Percentiles rank a stretch among this genome's conserved stretches.
phyloP scores from a whole-genome alignment of 2,888 invertebrate genomes.

The Elysia crispata region DNA sequence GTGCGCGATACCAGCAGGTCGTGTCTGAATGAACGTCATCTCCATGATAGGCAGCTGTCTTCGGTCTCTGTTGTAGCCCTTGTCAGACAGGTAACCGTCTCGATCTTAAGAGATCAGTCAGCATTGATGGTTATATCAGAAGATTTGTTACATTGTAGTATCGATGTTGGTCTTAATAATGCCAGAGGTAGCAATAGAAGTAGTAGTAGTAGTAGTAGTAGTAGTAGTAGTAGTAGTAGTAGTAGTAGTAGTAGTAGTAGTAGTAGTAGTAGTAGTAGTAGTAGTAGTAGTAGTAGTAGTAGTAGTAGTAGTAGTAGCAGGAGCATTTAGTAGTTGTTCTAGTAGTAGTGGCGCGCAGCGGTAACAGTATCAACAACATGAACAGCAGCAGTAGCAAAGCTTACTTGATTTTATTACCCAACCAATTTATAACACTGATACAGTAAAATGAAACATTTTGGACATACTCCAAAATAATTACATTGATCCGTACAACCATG shows the following conservation, averaged over 20 bases:
- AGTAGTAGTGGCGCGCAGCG: slow-evolving; percentile 5
- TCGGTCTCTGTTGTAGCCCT: slow-evolving; percentile 89
- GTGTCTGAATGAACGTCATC: slow-evolving; percentile 91
- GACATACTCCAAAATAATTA: too few species aligned
- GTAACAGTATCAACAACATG: not conserved
- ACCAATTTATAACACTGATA: too few species aligned
- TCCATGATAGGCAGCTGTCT: slow-evolving; percentile 92
- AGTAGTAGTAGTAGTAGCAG: not conserved
- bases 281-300: not conserved
- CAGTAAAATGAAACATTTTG: too few species aligned
- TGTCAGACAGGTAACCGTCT: slow-evolving; percentile 82
- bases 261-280: slow-evolving; percentile 9
- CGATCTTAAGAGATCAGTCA: too few species aligned
- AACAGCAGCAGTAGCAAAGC: not conserved
- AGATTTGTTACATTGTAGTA: too few species aligned
- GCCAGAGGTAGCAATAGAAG: not conserved
- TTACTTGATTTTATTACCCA: too few species aligned
- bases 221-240: slow-evolving; percentile 11
- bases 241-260: slow-evolving; percentile 21
- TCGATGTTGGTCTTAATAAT: too few species aligned
- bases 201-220: slow-evolving; percentile 6
- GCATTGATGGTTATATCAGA: too few species aligned
- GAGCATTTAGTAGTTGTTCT: slow-evolving; percentile 6
- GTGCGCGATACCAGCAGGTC: slow-evolving; percentile 75
- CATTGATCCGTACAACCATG: too few species aligned